Evolutionary conservation across 2,888 invertebrate species (phyloP), one percentile per base, ranked within the genome.

Genomic region (Drosophila prolongata): DNA sequence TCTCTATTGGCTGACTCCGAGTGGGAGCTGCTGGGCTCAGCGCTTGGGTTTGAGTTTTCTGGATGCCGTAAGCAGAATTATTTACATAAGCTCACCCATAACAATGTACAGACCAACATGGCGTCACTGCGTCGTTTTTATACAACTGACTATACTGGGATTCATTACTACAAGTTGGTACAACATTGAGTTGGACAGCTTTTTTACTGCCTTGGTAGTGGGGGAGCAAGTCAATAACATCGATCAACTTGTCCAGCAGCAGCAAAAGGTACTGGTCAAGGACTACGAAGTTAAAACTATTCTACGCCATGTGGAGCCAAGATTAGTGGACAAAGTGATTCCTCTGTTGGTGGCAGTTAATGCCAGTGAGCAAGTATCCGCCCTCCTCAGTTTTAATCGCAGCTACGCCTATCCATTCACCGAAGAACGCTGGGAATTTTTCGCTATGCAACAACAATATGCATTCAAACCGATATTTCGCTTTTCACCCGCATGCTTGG

Each of bases 371-470:
- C 82, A 90, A 53, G 73, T 89, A 11, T 50, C 66, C 0, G 84
- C 89, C 3, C 27, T 87, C 27, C 74, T 89, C 0, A 68, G 71
- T 49, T 88, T 88, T 11, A 90, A 90, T 35, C 71, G 34, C n/a
- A 78, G 79, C 47, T 90, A 79, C 50, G 70, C 89, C 0, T 90
- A 90, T 71, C 78, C 89, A 1, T 76, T 79, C 19, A 87, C 90
- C 8, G 71, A 75, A 27, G 90, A 90, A 14, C 89, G 89, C 27
- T 90, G 90, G 90, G 35, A 72, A 10, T 90, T 90, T 59, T 76
- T 90, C 13, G 68, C 77, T 1, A 59, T 89, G 30, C 90, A 90
- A 34, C 90, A 90, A 44, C 88, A 90, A 16, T 90, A 87, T 27
- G 79, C 90, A 6, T 72, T 73, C 10, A 82, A 83, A 27, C 86